Evolutionary conservation across 2,797 vertebrate genomes (phyloP).

Genomic region (Champsocephalus esox): DNA sequence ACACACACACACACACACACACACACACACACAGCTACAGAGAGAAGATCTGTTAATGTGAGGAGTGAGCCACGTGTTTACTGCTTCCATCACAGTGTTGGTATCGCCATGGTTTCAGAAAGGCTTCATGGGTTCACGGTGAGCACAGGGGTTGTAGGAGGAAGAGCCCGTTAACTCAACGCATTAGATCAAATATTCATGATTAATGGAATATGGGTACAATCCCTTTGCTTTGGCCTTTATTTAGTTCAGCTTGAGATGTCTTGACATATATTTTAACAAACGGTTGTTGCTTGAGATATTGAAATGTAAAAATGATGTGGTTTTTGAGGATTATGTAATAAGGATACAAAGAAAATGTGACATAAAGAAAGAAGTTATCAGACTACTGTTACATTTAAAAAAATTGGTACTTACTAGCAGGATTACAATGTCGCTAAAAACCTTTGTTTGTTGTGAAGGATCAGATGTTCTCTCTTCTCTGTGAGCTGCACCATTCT

Average conservation of each 20-base stretch:
- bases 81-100: conserved; percentile 30
- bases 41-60: conserved; percentile 28
- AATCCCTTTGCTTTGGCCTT: neutral
- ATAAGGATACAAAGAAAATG: too few relatives aligned
- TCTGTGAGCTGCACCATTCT: too few relatives aligned
- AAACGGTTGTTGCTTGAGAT: neutral
- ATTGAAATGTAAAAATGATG: neutral
- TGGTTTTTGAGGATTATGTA: neutral
- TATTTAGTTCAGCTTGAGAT: neutral
- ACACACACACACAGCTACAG: conserved; percentile 8
- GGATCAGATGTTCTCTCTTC: too few relatives aligned
- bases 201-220: neutral
- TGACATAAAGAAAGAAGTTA: too few relatives aligned
- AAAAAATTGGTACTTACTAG: too few relatives aligned
- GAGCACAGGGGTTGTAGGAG: neutral
- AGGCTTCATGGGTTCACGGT: conserved; percentile 19
- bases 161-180: conserved; percentile 11
- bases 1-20: too few relatives aligned
- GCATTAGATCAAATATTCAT: neutral
- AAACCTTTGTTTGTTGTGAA: too few relatives aligned
- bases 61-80: conserved; percentile 29
- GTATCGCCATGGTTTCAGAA: conserved; percentile 15
- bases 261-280: neutral
- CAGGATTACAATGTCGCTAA: too few relatives aligned
- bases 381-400: too few relatives aligned